phyloP scores from a whole-genome alignment of 2,113 vertebrate genomes.

The Origma solitaria region DNA sequence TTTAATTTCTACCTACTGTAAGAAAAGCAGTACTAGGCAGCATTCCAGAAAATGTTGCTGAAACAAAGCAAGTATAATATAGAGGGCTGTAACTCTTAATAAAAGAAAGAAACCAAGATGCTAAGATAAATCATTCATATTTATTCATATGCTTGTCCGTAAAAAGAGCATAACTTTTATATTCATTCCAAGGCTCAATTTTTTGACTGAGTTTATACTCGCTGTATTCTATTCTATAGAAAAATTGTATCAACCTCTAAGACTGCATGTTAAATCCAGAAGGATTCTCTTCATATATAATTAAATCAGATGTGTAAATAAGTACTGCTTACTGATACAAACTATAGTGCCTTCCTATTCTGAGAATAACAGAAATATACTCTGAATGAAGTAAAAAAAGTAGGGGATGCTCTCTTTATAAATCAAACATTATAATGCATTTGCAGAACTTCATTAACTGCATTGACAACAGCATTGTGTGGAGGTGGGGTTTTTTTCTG shows the following conservation, averaged over 20 bases:
- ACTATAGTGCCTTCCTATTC: neutral
- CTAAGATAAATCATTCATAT: conserved; percentile 50
- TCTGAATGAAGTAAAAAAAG: neutral
- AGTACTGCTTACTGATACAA: neutral
- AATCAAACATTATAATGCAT: neutral
- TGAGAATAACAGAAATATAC: neutral
- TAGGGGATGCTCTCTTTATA: neutral
- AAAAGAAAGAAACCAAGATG: conserved; percentile 40
- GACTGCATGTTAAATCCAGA: neutral
- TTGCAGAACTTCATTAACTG: neutral
- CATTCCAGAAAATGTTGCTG: conserved; percentile 52
- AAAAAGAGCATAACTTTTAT: conserved; percentile 47
- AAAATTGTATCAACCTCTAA: neutral
- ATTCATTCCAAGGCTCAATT: neutral
- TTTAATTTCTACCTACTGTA: conserved; percentile 62
- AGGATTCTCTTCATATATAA: neutral
- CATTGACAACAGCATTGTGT: neutral
- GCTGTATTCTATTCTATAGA: neutral
- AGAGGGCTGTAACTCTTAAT: conserved; percentile 53
- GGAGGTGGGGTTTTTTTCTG: neutral
- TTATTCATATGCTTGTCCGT: conserved; percentile 49
- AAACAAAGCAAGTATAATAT: conserved; percentile 49
- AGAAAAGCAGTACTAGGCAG: conserved; percentile 54
- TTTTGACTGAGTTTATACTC: neutral
- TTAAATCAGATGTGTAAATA: neutral